Conservation (phyloP, 2,888 invertebrate species). For the Sabellastarte sp. region DNA sequence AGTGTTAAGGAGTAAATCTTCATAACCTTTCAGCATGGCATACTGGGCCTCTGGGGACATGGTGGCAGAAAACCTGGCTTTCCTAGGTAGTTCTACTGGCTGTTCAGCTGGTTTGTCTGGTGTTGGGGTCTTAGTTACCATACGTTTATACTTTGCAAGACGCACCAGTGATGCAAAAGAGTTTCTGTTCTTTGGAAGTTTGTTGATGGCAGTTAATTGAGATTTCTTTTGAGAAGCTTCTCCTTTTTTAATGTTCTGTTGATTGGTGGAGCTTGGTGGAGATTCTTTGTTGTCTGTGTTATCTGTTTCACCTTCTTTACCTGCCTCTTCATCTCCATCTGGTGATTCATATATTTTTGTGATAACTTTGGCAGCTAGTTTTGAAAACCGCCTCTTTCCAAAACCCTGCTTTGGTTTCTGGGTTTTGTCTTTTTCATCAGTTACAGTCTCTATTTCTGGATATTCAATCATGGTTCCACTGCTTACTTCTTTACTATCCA, state of each 20-base stretch:
- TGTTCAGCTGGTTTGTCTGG: constrained; percentile 65
- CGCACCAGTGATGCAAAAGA: constrained; percentile 1
- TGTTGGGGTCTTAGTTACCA: neutral
- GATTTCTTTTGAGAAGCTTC: too few species aligned
- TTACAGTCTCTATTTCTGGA: neutral
- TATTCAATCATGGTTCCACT: neutral
- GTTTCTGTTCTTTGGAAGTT: too few species aligned
- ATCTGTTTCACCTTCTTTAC: too few species aligned
- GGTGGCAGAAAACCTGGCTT: constrained; percentile 46
- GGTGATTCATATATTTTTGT: neutral
- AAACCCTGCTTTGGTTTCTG: neutral
- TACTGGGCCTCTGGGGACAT: constrained; percentile 53
- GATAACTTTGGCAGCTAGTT: neutral
- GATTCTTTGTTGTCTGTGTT: too few species aligned
- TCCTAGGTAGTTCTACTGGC: constrained; percentile 33
- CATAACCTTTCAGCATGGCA: constrained; percentile 54
- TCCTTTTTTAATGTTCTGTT: too few species aligned
- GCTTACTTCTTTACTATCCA: too few species aligned
- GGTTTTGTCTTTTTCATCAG: neutral
- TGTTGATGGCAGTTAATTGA: too few species aligned
- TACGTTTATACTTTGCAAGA: neutral
- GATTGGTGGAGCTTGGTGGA: too few species aligned
- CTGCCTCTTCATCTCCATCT: neutral
- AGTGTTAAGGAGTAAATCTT: constrained; percentile 38
- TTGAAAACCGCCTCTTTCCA: neutral